Conservation (phyloP, 2,888 invertebrate species). For the Loripinus fragilis region DNA sequence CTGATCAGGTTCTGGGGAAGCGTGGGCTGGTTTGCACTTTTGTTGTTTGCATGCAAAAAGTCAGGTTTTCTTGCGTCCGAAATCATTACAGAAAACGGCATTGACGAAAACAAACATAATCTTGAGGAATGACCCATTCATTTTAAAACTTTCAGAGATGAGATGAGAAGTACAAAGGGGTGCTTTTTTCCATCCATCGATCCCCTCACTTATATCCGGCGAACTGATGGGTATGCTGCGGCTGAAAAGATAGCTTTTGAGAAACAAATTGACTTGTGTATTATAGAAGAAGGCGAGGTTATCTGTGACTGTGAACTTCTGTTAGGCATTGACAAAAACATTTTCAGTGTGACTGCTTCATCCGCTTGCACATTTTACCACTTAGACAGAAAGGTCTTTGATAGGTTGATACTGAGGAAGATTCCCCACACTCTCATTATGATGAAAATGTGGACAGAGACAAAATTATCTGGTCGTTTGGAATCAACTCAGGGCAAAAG, state of each 20-base stretch:
- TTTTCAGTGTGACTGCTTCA: slow-evolving; percentile 67
- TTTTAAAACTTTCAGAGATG: slow-evolving; percentile 41
- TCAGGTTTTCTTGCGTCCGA: too few species aligned
- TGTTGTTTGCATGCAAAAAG: too few species aligned
- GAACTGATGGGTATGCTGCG: slow-evolving; percentile 62
- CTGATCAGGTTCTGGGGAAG: too few species aligned
- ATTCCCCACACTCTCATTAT: slow-evolving; percentile 61
- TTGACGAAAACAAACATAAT: too few species aligned
- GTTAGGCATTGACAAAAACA: slow-evolving; percentile 64
- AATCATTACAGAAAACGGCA: too few species aligned
- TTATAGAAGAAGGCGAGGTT: slow-evolving; percentile 66
- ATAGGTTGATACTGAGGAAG: slow-evolving; percentile 66
- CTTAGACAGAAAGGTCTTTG: slow-evolving; percentile 64
- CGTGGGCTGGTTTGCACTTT: too few species aligned
- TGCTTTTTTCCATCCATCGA: slow-evolving; percentile 51
- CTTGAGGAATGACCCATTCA: too few species aligned
- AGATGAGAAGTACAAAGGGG: slow-evolving; percentile 37
- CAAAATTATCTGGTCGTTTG: slow-evolving; percentile 63
- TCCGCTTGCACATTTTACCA: slow-evolving; percentile 68
- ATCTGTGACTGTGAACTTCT: slow-evolving; percentile 71
- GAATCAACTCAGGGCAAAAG: slow-evolving; percentile 57
- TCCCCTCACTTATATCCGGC: slow-evolving; percentile 53
- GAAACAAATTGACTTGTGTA: slow-evolving; percentile 59
- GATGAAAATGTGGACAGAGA: slow-evolving; percentile 65
- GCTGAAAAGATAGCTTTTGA: slow-evolving; percentile 59